phyloP scores from a whole-genome alignment of 1,140 invertebrate species.

The Teleogryllus occipitalis region DNA sequence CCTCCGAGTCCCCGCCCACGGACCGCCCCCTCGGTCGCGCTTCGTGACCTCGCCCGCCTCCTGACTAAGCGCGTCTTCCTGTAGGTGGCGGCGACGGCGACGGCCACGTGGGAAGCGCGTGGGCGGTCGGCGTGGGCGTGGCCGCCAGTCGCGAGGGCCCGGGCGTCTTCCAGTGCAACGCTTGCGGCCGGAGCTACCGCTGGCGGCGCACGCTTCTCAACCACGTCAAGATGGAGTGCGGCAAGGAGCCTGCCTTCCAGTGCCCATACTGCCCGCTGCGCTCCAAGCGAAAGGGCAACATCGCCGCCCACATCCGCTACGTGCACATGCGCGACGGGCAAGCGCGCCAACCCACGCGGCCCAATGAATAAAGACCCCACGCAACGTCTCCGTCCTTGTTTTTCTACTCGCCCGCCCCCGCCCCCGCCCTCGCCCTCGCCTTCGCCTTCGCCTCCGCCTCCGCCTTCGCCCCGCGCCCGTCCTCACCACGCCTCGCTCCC shows the following conservation, averaged over 20 bases:
- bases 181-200: conserved; percentile 33
- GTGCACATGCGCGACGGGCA: not conserved
- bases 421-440: too few species aligned
- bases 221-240: conserved; percentile 35
- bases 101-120: not conserved
- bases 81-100: not conserved
- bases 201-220: conserved; percentile 35
- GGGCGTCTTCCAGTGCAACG: conserved; percentile 12
- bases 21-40: not conserved
- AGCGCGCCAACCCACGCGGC: too few species aligned
- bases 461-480: too few species aligned
- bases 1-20: not conserved
- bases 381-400: too few species aligned
- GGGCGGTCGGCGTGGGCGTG: too few species aligned
- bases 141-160: not conserved
- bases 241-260: conserved; percentile 47
- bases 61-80: not conserved
- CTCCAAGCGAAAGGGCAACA: conserved; percentile 31
- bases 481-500: too few species aligned
- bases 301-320: conserved; percentile 38
- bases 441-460: too few species aligned
- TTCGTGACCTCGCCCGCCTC: not conserved
- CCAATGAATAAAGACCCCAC: too few species aligned
- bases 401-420: too few species aligned
- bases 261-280: conserved; percentile 40